Conservation (phyloP, 2,888 invertebrate genomes). For the Lasioglossum pauxillum region DNA sequence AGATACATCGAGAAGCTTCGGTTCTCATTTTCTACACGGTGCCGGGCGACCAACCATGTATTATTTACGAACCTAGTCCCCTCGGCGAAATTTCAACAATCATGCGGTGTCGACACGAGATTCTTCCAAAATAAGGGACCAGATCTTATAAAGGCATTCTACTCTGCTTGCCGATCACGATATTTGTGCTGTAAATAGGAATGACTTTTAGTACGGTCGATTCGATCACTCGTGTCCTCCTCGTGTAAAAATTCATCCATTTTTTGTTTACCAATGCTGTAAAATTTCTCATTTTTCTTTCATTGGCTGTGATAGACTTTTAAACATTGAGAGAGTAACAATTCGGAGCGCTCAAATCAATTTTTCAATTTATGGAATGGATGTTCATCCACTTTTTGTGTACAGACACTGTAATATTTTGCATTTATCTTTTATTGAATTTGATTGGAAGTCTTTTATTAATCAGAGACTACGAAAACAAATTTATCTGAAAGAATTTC, state of each 20-base stretch:
- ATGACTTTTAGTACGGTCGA: not conserved
- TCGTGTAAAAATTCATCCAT: not conserved
- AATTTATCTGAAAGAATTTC: not conserved
- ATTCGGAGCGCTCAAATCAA: not conserved
- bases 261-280: not conserved
- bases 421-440: too few species aligned
- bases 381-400: not conserved
- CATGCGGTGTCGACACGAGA: not conserved
- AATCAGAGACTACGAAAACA: too few species aligned
- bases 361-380: not conserved
- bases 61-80: conserved; percentile 59
- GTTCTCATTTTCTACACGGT: conserved; percentile 37
- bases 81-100: conserved; percentile 27
- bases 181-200: not conserved
- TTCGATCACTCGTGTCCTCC: not conserved
- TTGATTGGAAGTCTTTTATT: too few species aligned
- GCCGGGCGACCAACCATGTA: conserved; percentile 28
- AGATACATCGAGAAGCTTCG: conserved; percentile 7
- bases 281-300: not conserved
- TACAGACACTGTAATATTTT: too few species aligned
- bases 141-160: not conserved
- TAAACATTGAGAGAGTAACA: not conserved
- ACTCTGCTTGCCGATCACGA: not conserved
- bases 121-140: not conserved
- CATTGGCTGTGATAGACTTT: not conserved